These are phyloP conservation scores for Periplaneta americana DNA, from an alignment of 1,140 invertebrate genomes.

Conservation along the genomic window DNA sequence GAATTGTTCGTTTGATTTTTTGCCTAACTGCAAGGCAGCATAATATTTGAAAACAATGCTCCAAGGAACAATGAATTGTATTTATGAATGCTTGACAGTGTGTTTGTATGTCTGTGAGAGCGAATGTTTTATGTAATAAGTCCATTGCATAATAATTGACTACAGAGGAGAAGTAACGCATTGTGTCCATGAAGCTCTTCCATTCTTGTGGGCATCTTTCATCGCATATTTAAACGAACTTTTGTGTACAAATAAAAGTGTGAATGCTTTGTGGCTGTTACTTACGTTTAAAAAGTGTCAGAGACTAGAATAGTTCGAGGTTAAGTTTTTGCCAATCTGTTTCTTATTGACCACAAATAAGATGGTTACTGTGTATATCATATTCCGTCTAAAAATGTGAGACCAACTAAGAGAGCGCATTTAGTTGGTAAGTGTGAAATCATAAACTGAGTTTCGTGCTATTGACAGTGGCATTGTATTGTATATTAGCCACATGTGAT, in stretches of 20 bases:
- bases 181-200: not conserved
- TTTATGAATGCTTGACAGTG: not conserved
- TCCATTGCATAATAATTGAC: not conserved
- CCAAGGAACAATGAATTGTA: not conserved
- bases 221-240: not conserved
- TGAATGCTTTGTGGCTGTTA: not conserved
- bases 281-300: not conserved
- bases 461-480: not conserved
- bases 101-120: not conserved
- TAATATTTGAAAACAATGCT: not conserved
- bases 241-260: not conserved
- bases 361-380: not conserved
- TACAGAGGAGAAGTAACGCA: not conserved
- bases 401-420: not conserved
- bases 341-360: not conserved
- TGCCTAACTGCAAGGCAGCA: not conserved
- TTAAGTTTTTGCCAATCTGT: not conserved
- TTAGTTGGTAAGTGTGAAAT: not conserved
- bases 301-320: not conserved
- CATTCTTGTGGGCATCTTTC: not conserved
- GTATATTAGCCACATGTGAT: not conserved
- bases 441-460: not conserved
- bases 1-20: not conserved
- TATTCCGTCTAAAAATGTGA: not conserved
- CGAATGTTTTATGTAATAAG: not conserved